Evolutionary conservation across 2,113 vertebrate species (phyloP).

Genomic region (Cololabis saira): DNA sequence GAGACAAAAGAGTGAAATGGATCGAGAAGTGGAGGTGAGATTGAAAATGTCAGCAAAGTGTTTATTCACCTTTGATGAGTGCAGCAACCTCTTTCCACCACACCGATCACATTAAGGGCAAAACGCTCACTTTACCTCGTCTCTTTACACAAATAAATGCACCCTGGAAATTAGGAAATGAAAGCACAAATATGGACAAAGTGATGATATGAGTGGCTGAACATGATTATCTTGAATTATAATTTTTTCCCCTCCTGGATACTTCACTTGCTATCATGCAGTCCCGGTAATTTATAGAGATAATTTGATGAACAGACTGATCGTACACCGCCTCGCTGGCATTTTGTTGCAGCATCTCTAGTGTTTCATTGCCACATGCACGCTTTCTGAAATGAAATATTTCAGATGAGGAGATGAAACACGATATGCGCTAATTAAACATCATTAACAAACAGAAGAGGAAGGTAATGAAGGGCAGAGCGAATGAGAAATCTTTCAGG

Average conservation of each 20-base stretch:
- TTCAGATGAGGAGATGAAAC: constrained; percentile 48
- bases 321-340: constrained; percentile 41
- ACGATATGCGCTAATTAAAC: constrained; percentile 55
- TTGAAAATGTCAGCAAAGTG: constrained; percentile 59
- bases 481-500: constrained; percentile 23
- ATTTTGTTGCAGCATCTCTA: constrained; percentile 8
- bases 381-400: constrained; percentile 31
- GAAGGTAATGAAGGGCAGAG: constrained; percentile 15
- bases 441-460: constrained; percentile 41
- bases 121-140: constrained; percentile 14
- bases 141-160: constrained; percentile 27
- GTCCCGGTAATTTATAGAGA: constrained; percentile 54
- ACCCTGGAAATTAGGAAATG: constrained; percentile 46
- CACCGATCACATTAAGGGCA: constrained; percentile 55
- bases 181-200: constrained; percentile 17
- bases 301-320: constrained; percentile 56
- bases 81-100: constrained; percentile 47
- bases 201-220: constrained; percentile 28
- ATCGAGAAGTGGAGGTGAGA: constrained; percentile 29
- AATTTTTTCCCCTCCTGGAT: constrained; percentile 24
- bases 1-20: constrained; percentile 52
- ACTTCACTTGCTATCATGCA: constrained; percentile 21
- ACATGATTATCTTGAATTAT: constrained; percentile 48
- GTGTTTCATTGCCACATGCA: constrained; percentile 11
- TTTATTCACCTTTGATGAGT: constrained; percentile 60